Percentiles rank a stretch among this genome's conserved stretches.
These are phyloP conservation scores for Lepidurus packardi DNA, from an alignment of 1,140 invertebrate species.

Conservation along the genomic window DNA sequence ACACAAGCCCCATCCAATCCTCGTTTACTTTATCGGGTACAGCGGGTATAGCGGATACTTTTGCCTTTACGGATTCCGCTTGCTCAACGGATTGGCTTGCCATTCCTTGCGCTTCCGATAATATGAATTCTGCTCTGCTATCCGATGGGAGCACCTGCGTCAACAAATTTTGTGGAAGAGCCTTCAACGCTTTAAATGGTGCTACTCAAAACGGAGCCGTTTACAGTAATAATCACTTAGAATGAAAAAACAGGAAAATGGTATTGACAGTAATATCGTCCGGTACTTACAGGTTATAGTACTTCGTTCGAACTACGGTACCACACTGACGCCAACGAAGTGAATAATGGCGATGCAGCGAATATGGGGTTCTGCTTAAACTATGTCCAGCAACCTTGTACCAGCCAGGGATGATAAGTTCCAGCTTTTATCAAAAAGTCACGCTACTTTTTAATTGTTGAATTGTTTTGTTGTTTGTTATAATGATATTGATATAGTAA, in stretches of 20 bases:
- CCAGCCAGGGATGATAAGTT: not conserved
- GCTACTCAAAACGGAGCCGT: conserved; percentile 31
- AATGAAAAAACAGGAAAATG: not conserved
- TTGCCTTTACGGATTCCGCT: not conserved
- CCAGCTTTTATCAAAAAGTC: not conserved
- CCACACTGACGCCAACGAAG: conserved; percentile 37
- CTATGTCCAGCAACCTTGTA: conserved; percentile 41
- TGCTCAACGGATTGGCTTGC: not conserved
- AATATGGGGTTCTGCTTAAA: conserved; percentile 40
- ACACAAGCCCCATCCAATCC: not conserved
- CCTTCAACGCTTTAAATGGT: not conserved
- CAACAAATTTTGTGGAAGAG: conserved; percentile 12
- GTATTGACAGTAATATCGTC: not conserved
- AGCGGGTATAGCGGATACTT: not conserved
- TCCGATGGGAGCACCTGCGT: not conserved
- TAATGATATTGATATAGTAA: not conserved
- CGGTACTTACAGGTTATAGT: conserved; percentile 33
- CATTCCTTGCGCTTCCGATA: not conserved
- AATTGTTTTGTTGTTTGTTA: not conserved
- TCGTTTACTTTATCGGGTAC: not conserved
- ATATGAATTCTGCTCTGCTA: not conserved
- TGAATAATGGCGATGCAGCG: conserved; percentile 22
- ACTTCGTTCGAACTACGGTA: conserved; percentile 38
- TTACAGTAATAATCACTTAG: conserved; percentile 26
- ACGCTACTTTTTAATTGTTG: not conserved